These are phyloP conservation scores for Orgyia antiqua DNA, from an alignment of 2,888 invertebrate species.

Conservation along the genomic window DNA sequence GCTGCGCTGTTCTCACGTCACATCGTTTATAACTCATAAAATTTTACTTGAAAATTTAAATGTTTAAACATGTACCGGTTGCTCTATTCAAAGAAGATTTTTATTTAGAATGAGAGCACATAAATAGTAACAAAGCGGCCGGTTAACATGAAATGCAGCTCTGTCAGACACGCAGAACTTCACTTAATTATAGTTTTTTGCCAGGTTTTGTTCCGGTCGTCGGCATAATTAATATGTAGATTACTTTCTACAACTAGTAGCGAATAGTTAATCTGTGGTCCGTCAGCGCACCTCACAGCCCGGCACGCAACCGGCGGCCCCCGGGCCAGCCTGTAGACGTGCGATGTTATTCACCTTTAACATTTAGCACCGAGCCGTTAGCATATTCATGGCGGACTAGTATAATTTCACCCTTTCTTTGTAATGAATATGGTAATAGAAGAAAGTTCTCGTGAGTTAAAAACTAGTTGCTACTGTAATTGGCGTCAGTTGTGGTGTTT, in stretches of 20 bases:
- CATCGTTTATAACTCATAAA: slow-evolving; percentile 6
- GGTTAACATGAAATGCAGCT: too few species aligned
- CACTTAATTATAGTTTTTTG: slow-evolving; percentile 22
- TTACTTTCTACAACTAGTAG: slow-evolving; percentile 20
- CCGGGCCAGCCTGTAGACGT: too few species aligned
- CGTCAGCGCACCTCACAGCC: slow-evolving; percentile 12
- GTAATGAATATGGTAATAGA: slow-evolving; percentile 69
- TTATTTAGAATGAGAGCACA: too few species aligned
- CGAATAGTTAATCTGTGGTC: slow-evolving; percentile 24
- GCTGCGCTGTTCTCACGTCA: too few species aligned
- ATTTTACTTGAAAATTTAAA: too few species aligned
- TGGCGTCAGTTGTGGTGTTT: slow-evolving; percentile 49
- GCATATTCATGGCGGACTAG: slow-evolving; percentile 59
- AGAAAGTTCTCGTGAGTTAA: slow-evolving; percentile 73
- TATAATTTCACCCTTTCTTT: slow-evolving; percentile 75
- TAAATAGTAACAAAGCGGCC: too few species aligned
- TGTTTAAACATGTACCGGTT: too few species aligned
- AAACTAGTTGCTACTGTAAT: slow-evolving; percentile 67
- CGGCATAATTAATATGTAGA: slow-evolving; percentile 31
- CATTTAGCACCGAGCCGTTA: slow-evolving; percentile 62
- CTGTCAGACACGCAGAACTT: slow-evolving; percentile 21
- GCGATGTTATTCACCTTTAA: slow-evolving; percentile 70
- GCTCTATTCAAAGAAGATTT: too few species aligned
- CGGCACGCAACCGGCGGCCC: background rate
- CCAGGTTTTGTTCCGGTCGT: slow-evolving; percentile 14